A percentile compares a stretch with the other conserved stretches of the same genome.
phyloP scores from a whole-genome alignment of 2,113 vertebrate species.

The Galeopterus variegatus region DNA sequence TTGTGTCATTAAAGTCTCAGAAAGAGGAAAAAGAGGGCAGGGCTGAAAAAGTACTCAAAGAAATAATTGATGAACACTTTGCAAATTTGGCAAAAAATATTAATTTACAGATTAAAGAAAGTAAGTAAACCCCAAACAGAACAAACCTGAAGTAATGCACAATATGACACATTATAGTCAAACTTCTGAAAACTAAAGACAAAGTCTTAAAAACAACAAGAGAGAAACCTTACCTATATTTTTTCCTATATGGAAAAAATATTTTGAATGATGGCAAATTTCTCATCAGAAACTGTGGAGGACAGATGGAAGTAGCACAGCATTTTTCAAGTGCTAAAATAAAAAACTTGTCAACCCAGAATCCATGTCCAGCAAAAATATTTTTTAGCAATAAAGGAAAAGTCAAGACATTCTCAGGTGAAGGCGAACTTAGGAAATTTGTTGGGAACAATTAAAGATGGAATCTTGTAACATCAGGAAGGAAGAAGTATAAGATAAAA shows the following conservation, averaged over 20 bases:
- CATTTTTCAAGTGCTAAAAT: background rate
- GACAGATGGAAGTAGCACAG: background rate
- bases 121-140: background rate
- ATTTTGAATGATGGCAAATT: background rate
- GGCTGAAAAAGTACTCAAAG: background rate
- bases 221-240: background rate
- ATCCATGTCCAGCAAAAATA: background rate
- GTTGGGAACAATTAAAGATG: background rate
- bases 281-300: background rate
- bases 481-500: background rate
- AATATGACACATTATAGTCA: background rate
- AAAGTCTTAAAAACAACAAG: background rate
- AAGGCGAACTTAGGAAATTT: background rate
- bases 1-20: background rate
- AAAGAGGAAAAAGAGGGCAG: background rate
- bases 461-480: background rate
- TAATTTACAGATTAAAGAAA: background rate
- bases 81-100: background rate
- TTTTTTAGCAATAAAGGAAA: background rate
- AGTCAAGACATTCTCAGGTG: background rate
- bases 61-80: background rate
- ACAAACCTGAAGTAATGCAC: background rate
- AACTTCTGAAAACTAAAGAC: background rate
- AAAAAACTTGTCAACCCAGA: background rate
- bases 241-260: background rate